Percentiles rank a stretch among this genome's conserved stretches.
These are phyloP conservation scores for Sciurus niger DNA, from an alignment of 2,113 vertebrate species.

Conservation along the genomic window DNA sequence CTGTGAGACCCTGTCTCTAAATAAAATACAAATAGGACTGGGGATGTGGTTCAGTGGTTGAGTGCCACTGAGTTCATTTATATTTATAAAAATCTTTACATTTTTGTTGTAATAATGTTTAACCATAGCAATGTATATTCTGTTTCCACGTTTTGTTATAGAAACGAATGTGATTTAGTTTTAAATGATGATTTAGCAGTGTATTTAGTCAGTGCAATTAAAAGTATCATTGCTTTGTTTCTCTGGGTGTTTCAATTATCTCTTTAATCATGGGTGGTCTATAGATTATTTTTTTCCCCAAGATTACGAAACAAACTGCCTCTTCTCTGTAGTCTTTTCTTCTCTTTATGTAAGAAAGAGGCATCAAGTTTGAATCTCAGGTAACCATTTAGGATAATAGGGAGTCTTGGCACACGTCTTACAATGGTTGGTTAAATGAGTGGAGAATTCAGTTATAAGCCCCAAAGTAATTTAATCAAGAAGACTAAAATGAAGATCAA, in stretches of 20 bases:
- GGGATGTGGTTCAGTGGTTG: too few species aligned
- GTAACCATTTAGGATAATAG: neutral
- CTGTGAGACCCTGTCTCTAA: too few species aligned
- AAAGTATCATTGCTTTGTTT: neutral
- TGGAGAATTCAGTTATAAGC: neutral
- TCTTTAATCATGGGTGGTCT: neutral
- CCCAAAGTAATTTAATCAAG: neutral
- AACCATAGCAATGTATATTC: neutral
- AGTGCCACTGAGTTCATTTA: neutral
- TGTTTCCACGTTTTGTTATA: neutral
- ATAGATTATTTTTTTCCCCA: neutral
- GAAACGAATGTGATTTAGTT: neutral
- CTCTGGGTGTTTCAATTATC: neutral
- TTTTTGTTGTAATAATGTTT: neutral
- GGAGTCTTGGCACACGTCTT: neutral
- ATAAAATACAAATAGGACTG: too few species aligned
- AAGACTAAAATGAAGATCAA: neutral
- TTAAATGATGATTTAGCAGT: neutral
- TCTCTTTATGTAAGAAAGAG: neutral
- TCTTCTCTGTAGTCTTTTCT: neutral
- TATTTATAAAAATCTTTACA: neutral
- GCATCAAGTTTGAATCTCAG: neutral
- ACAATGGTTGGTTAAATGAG: neutral
- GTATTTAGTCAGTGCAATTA: neutral
- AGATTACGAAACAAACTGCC: neutral